These are phyloP conservation scores for Agrochola circellaris DNA, from an alignment of 2,888 invertebrate genomes.

Conservation along the genomic window DNA sequence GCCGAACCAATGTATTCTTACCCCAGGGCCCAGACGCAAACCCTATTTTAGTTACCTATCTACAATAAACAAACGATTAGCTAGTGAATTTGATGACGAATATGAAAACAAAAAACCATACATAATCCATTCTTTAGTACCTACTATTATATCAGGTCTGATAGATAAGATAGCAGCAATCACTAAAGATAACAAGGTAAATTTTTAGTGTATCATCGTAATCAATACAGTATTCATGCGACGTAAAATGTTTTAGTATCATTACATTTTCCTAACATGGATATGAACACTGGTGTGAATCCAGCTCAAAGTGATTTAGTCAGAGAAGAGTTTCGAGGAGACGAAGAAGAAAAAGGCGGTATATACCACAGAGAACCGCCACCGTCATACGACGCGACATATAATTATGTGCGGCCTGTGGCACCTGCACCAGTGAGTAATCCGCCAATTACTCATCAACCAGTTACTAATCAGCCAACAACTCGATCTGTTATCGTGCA, in stretches of 20 bases:
- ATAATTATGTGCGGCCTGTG: constrained; percentile 45
- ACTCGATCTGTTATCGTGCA: constrained; percentile 80
- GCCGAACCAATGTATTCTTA: neutral
- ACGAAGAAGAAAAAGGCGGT: constrained; percentile 63
- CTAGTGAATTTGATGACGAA: constrained; percentile 22
- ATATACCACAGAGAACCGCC: constrained; percentile 76
- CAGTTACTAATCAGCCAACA: constrained; percentile 70
- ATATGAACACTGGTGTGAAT: constrained; percentile 69
- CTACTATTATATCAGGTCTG: constrained; percentile 71
- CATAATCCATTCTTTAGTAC: constrained; percentile 51
- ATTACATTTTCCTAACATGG: constrained; percentile 68
- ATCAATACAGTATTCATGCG: constrained; percentile 70
- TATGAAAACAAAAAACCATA: constrained; percentile 37
- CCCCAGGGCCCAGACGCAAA: neutral
- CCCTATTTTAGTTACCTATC: neutral
- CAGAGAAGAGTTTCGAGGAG: constrained; percentile 66
- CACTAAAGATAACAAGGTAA: constrained; percentile 70
- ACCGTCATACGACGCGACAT: constrained; percentile 78
- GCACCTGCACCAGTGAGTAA: constrained; percentile 60
- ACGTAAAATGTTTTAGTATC: constrained; percentile 48
- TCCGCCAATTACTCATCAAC: constrained; percentile 73
- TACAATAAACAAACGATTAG: constrained; percentile 19
- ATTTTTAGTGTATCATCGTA: constrained; percentile 66
- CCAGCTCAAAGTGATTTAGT: constrained; percentile 62
- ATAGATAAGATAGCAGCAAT: constrained; percentile 79